Conservation (phyloP, 1,140 invertebrate species). For the Bombus balteatus region DNA sequence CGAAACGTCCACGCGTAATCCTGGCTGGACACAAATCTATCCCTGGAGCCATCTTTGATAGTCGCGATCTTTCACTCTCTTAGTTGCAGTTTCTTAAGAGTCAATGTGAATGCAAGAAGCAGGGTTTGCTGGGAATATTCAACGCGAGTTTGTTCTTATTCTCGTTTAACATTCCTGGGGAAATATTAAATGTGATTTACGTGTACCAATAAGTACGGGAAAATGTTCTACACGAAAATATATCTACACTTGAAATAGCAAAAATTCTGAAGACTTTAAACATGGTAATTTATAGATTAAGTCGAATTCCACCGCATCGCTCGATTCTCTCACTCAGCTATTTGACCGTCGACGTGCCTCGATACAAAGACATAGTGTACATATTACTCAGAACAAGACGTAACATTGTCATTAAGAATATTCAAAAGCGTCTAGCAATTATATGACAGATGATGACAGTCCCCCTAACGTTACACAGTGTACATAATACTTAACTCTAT, state of each 20-base stretch:
- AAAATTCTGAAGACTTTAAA: no score
- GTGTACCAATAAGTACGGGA: no score
- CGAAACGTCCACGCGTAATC: slow-evolving; percentile 33
- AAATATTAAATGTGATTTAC: no score
- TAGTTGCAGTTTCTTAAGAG: neutral
- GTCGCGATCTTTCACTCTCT: neutral
- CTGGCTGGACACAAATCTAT: slow-evolving; percentile 18
- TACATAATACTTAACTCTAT: neutral
- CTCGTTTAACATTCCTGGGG: no score
- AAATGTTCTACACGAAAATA: no score
- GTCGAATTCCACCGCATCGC: neutral
- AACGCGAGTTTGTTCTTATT: no score
- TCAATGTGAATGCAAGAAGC: no score
- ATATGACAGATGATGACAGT: neutral
- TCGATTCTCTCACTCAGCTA: neutral
- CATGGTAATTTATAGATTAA: neutral
- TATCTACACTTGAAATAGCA: no score
- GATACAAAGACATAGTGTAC: neutral
- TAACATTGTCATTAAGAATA: neutral
- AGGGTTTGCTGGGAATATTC: no score
- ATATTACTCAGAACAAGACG: neutral
- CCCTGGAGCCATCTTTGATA: slow-evolving; percentile 9
- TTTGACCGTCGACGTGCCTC: neutral
- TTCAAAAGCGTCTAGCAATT: neutral
- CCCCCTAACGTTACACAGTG: neutral